A percentile compares a stretch with the other conserved stretches of the same genome.
These are phyloP conservation scores for Drosophila atroscutellata DNA, from an alignment of 2,888 invertebrate species.

Conservation along the genomic window DNA sequence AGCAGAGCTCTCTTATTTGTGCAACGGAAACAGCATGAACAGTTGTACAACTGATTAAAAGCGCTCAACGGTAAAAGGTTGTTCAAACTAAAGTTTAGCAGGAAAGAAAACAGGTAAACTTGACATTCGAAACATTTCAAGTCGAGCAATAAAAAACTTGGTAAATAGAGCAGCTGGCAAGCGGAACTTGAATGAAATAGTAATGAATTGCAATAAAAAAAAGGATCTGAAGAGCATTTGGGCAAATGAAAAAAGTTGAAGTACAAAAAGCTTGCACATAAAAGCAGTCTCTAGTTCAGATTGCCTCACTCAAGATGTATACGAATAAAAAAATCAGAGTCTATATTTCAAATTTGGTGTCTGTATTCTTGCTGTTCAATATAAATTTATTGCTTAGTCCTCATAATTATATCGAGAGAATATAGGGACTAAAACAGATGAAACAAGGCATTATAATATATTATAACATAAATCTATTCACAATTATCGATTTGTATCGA, in stretches of 20 bases:
- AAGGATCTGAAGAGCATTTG: neutral
- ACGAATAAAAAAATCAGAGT: neutral
- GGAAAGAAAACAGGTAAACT: slow-evolving; percentile 14
- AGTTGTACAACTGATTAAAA: slow-evolving; percentile 23
- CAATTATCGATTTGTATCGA: neutral
- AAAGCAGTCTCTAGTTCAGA: neutral
- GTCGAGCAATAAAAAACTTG: slow-evolving; percentile 21
- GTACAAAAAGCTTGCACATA: neutral
- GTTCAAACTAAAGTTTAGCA: slow-evolving; percentile 16
- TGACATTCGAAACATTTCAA: slow-evolving; percentile 18
- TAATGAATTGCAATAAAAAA: neutral
- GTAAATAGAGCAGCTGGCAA: slow-evolving; percentile 11
- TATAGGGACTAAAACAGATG: too few relatives aligned
- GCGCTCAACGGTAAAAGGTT: neutral
- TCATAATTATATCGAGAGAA: neutral
- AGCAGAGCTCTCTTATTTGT: slow-evolving; percentile 24
- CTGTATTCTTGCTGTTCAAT: neutral
- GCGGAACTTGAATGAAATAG: neutral
- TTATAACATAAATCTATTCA: neutral
- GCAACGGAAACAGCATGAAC: slow-evolving; percentile 11
- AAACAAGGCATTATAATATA: too few relatives aligned
- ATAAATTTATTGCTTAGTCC: neutral
- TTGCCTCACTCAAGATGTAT: neutral
- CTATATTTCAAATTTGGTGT: neutral
- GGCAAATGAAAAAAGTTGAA: neutral